Base-by-base conservation (phyloP, 2,797 vertebrate genomes). In the Fistularia tabacaria region DNA sequence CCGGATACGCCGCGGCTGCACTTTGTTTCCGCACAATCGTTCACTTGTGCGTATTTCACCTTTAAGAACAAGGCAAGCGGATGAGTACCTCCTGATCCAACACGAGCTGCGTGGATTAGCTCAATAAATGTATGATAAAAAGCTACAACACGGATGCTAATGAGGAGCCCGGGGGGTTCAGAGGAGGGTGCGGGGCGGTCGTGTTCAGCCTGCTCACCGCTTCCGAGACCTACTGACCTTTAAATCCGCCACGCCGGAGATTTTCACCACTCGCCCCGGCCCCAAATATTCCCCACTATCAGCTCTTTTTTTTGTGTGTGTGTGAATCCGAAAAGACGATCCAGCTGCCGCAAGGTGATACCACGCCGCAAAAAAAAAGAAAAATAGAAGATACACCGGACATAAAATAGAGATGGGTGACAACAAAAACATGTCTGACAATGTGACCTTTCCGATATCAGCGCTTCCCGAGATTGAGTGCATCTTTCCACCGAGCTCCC, bases 191-290 rank as follows among this genome's bases (percentile, higher is more conserved):
- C 56, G 54, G 60, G 54, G 48, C 42, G 49, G 61, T 62, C 43
- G 49, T 61, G 62, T 74, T 66, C 58, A 51, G 64, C 66, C 43
- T 37, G 65, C 36, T 59, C 36, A 8, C 50, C 69, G 64, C 57
- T 67, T 59, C 54, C 58, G 49, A 46, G 56, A 57, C 66, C 66
- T 38, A 11, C 25, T 79, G 71, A 76, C 74, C 81, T 78, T 74
- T 73, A 71, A 79, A 79, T 85, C 77, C 59, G 53, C 51, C 59
- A 73, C 57, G 53, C 45, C 6, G 59, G 38, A 40, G 59, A 69
- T 59, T 46, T 36, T 62, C 58, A 12, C 58, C 25, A 5, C 25
- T 25, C 25, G 25, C 25, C 25, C 25, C 25, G 25, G 25, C 5
- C 25, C 25, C 25, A 25, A 25, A 25, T 25, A 25, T 25, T 25